A percentile compares a stretch with the other conserved stretches of the same genome.
Conservation (phyloP, 1,140 invertebrate species). For the Branchinecta lindahli region DNA sequence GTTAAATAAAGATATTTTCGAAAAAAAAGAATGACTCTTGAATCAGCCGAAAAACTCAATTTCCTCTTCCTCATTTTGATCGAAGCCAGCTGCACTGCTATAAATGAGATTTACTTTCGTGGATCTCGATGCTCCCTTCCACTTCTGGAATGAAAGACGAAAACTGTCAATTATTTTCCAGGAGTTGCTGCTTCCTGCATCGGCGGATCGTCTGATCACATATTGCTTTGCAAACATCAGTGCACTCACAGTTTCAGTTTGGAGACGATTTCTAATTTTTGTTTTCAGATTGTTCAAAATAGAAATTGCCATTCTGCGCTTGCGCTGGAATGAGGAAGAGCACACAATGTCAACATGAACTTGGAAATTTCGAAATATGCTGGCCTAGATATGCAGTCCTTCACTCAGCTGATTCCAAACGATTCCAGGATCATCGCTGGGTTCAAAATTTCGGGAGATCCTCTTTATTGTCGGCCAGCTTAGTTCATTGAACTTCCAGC, state of each 20-base stretch:
- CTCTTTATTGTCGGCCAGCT: background rate
- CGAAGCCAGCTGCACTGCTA: background rate
- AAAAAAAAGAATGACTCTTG: background rate
- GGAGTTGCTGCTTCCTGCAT: conserved; percentile 2
- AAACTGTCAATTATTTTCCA: background rate
- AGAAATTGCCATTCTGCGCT: background rate
- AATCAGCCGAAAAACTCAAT: background rate
- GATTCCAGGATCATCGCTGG: background rate
- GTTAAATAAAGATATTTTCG: background rate
- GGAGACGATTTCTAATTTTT: background rate
- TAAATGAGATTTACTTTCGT: background rate
- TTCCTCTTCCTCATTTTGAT: background rate
- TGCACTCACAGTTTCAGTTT: background rate
- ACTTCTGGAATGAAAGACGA: background rate
- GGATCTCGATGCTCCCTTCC: background rate
- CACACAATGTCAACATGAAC: background rate
- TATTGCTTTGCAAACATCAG: background rate
- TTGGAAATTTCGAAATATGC: background rate
- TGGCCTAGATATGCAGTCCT: background rate
- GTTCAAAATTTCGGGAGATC: conserved; percentile 3
- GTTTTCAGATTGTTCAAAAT: background rate
- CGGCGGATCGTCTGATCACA: background rate
- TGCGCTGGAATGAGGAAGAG: background rate
- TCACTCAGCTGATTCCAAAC: background rate
- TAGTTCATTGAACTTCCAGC: background rate